These are phyloP conservation scores for Oedothorax gibbosus DNA, from an alignment of 1,140 invertebrate genomes.

Conservation along the genomic window DNA sequence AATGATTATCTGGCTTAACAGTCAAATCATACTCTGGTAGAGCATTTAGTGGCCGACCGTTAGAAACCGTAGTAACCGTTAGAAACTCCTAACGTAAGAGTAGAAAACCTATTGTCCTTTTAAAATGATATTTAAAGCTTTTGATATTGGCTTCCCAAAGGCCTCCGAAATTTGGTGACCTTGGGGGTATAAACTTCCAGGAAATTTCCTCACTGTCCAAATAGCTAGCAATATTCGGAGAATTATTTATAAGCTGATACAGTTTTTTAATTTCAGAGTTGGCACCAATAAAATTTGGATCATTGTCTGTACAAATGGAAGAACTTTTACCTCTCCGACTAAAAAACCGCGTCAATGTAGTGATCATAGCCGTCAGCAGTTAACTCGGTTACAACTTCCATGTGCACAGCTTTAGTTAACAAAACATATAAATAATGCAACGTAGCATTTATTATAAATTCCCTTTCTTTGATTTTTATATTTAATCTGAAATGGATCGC, in stretches of 20 bases:
- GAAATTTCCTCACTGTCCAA: neutral
- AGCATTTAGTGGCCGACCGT: conserved; percentile 14
- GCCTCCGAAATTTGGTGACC: conserved; percentile 24
- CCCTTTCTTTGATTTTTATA: conserved; percentile 1
- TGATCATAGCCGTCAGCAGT: conserved; percentile 67
- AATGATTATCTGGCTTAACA: neutral
- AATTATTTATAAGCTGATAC: neutral
- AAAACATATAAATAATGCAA: no score
- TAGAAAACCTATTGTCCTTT: neutral
- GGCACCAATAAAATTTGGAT: neutral
- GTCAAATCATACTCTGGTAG: neutral
- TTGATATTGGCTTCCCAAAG: conserved; percentile 25
- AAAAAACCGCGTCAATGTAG: conserved; percentile 1
- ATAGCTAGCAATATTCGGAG: neutral
- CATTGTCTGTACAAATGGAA: neutral
- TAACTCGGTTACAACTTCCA: conserved; percentile 64
- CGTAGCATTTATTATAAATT: conserved; percentile 67
- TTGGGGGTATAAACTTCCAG: conserved; percentile 4
- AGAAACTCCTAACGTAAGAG: conserved; percentile 10
- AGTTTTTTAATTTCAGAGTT: neutral
- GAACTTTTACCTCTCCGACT: neutral
- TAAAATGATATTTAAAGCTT: conserved; percentile 33
- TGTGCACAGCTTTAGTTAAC: conserved; percentile 27
- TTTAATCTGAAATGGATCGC: neutral
- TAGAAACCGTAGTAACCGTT: conserved; percentile 3